A percentile compares a stretch with the other conserved stretches of the same genome.
Evolutionary conservation across 2,888 invertebrate genomes (phyloP).

Genomic region (Morpho helenor): DNA sequence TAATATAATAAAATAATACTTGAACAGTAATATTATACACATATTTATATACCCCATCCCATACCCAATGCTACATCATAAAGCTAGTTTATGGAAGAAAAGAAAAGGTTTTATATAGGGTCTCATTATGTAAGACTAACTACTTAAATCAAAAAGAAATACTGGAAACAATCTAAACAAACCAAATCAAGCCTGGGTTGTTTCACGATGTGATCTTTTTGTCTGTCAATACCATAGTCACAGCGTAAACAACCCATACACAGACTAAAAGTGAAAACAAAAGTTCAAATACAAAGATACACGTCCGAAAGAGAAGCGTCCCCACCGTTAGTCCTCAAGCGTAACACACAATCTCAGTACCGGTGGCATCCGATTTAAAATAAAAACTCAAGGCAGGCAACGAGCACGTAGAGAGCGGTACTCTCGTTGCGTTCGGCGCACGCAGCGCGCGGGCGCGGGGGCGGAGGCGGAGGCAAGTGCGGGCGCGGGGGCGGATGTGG

Average conservation of each 20-base stretch:
- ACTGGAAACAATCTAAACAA: too few species aligned
- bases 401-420: slow-evolving; percentile 74
- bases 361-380: slow-evolving; percentile 64
- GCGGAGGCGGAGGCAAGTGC: slow-evolving; percentile 18
- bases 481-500: slow-evolving; percentile 34
- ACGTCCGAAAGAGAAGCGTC: slow-evolving; percentile 30
- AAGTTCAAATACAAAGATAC: slow-evolving; percentile 32
- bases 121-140: too few species aligned
- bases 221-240: not conserved
- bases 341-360: slow-evolving; percentile 67
- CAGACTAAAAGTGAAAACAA: not conserved
- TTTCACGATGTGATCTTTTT: too few species aligned
- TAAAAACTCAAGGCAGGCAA: slow-evolving; percentile 79
- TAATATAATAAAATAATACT: too few species aligned
- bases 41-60: too few species aligned
- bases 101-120: too few species aligned
- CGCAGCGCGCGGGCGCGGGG: slow-evolving; percentile 33
- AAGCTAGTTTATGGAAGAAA: too few species aligned
- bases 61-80: too few species aligned
- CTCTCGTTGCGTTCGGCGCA: slow-evolving; percentile 52
- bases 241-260: not conserved
- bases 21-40: too few species aligned
- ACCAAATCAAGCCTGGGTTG: too few species aligned
- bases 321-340: slow-evolving; percentile 59
- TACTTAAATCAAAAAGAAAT: too few species aligned